A percentile compares a stretch with the other conserved stretches of the same genome.
These are phyloP conservation scores for Drosophila tristis DNA, from an alignment of 1,140 invertebrate genomes.

Conservation along the genomic window DNA sequence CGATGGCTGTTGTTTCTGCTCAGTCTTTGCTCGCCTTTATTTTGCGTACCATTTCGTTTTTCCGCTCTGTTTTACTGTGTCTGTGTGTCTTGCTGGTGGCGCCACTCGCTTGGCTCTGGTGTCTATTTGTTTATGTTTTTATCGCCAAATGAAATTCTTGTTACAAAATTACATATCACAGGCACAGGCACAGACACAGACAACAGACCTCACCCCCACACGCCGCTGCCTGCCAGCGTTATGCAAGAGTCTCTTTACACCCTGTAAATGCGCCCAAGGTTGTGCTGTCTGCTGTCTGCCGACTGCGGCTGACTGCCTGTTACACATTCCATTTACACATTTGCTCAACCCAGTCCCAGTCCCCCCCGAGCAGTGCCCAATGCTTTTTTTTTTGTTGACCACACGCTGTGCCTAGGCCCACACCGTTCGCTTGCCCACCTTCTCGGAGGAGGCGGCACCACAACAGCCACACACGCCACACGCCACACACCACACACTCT, in stretches of 20 bases:
- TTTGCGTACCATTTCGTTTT: neutral
- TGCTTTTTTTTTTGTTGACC: constrained; percentile 27
- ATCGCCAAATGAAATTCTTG: constrained; percentile 46
- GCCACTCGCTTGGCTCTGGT: constrained; percentile 38
- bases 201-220: too few relatives aligned
- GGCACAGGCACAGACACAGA: constrained; percentile 9
- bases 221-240: too few relatives aligned
- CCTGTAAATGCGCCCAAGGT: constrained; percentile 36
- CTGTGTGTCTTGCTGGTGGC: constrained; percentile 18
- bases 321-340: constrained; percentile 52
- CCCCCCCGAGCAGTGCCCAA: too few relatives aligned
- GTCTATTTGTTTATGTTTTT: constrained; percentile 40
- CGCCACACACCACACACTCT: too few relatives aligned
- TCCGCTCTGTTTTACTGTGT: neutral
- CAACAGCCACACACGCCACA: too few relatives aligned
- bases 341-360: neutral
- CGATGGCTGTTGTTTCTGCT: constrained; percentile 3
- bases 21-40: constrained; percentile 7
- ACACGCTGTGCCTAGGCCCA: constrained; percentile 27
- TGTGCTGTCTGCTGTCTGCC: constrained; percentile 9
- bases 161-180: constrained; percentile 32
- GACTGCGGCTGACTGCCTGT: neutral
- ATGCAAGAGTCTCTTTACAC: constrained; percentile 42
- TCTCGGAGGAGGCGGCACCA: too few relatives aligned
- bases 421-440: too few relatives aligned